Conservation (phyloP, 1,140 invertebrate species). For the Macrocentrus cingulum region DNA sequence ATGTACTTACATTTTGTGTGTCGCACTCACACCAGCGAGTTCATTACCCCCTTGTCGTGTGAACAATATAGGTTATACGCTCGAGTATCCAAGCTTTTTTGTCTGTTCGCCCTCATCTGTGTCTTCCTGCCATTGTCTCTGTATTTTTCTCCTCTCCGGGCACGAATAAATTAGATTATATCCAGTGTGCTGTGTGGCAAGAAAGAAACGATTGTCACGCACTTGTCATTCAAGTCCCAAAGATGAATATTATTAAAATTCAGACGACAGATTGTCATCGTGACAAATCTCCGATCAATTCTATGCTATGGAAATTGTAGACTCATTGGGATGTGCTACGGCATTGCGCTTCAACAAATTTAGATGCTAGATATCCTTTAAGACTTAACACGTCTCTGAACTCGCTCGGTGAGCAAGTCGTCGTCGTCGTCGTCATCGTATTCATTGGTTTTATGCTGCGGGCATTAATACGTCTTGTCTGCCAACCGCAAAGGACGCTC, state of each 20-base stretch:
- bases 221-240: no score
- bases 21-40: no score
- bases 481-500: constrained; percentile 21
- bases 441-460: constrained; percentile 15
- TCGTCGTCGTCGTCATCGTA: no score
- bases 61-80: constrained; percentile 28
- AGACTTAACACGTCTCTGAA: background rate
- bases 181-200: no score
- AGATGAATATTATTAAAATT: no score
- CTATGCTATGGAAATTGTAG: no score
- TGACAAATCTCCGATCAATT: background rate
- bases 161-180: no score
- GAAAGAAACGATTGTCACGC: no score
- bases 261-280: no score
- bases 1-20: background rate
- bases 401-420: no score
- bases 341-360: constrained; percentile 5
- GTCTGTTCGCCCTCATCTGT: constrained; percentile 14
- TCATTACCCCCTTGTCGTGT: constrained; percentile 23
- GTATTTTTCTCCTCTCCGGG: background rate
- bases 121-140: constrained; percentile 11
- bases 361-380: constrained; percentile 10
- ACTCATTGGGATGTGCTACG: constrained; percentile 1
- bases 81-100: constrained; percentile 4
- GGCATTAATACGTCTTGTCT: constrained; percentile 22